phyloP scores from a whole-genome alignment of 2,797 vertebrate species.

The Lagodon rhomboides region DNA sequence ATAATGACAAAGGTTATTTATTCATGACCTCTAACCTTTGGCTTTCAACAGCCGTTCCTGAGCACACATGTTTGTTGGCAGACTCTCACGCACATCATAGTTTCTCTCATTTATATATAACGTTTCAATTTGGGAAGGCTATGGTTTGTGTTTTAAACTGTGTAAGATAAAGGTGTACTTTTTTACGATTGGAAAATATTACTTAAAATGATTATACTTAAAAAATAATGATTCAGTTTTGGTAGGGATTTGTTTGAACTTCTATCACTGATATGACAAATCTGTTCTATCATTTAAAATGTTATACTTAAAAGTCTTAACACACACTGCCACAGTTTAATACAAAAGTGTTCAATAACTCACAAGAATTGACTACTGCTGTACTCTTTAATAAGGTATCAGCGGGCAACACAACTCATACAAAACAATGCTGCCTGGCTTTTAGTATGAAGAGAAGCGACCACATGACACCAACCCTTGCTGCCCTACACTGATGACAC shows the following conservation, averaged over 20 bases:
- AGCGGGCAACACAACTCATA: neutral
- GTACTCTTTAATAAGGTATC: neutral
- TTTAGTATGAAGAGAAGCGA: neutral
- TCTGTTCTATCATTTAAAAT: neutral
- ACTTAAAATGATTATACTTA: too few relatives aligned
- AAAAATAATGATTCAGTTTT: neutral
- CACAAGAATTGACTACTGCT: neutral
- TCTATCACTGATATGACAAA: neutral
- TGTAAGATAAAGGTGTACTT: too few relatives aligned
- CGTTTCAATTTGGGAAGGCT: neutral
- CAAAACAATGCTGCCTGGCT: neutral
- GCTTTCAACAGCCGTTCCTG: constrained; percentile 26
- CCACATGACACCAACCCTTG: neutral
- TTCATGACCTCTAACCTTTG: constrained; percentile 64
- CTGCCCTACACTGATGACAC: too few relatives aligned
- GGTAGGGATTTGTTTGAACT: neutral
- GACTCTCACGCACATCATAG: neutral
- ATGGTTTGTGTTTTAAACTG: neutral
- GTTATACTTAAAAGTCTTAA: neutral
- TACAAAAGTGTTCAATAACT: neutral
- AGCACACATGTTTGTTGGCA: neutral
- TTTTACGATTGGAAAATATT: too few relatives aligned
- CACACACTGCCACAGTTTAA: neutral
- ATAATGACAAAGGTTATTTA: constrained; percentile 63
- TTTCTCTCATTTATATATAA: neutral